Evolutionary conservation across 2,888 invertebrate genomes (phyloP), one percentile per base, ranked within the genome.

Genomic region (Eilema depressum): DNA sequence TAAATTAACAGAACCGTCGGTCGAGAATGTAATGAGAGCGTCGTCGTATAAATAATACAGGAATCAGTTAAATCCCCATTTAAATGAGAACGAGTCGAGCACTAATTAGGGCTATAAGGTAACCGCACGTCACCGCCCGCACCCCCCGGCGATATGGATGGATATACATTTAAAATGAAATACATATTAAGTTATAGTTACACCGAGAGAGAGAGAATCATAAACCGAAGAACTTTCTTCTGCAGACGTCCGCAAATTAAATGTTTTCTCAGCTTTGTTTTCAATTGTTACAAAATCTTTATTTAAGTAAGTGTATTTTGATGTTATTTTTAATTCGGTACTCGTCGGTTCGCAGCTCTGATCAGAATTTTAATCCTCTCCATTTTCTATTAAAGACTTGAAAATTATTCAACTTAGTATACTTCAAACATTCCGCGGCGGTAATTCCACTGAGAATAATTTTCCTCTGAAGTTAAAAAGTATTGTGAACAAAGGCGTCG

Each of bases 301-400:
- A 20, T 37, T 37, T n/a, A n/a, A n/a, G n/a, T 47, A 20, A 53
- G 53, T 53, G 53, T 20, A 20, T 53, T 53, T 53, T 53, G 53
- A 53, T 53, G 53, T 53, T 53, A 20, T 53, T 53, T 53, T 53
- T n/a, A 53, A 53, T 53, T 53, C 53, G n/a, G 53, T 53, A n/a
- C 53, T 53, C 53, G 20, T 53, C 20, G n/a, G 53, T n/a, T 53
- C 53, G 53, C 53, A 53, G n/a, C n/a, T 8, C n/a, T 53, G 53
- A 53, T n/a, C 53, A 53, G 53, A 53, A 20, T 53, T 53, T 53
- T 53, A 53, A n/a, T 53, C 53, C 53, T n/a, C n/a, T 2, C n/a
- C 53, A n/a, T 53, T 53, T n/a, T 53, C n/a, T 53, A 53, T 53
- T 53, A 53, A 20, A 53, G 53, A 53, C 53, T 53, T n/a, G 53